Percentiles rank a stretch among this genome's conserved stretches.
Evolutionary conservation across 2,888 invertebrate species (phyloP).

Genomic region (Romanomermis culicivorax): DNA sequence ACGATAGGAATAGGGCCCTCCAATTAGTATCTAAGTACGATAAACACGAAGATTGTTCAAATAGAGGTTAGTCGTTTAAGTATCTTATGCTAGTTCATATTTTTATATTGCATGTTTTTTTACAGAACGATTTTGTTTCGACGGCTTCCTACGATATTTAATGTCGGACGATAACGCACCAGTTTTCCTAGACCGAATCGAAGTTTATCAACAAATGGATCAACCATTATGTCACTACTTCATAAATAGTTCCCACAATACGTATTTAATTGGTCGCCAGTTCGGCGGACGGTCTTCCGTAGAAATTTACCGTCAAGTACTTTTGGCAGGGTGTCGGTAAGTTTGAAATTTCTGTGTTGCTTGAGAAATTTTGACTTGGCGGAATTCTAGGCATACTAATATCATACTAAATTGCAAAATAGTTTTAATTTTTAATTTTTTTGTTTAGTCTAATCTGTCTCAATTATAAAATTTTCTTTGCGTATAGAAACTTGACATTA

Average conservation of each 20-base stretch:
- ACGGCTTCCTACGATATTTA: slow-evolving; percentile 86
- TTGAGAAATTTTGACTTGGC: background rate
- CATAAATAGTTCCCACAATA: slow-evolving; percentile 75
- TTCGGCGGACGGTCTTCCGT: slow-evolving; percentile 91
- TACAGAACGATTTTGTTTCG: slow-evolving; percentile 60
- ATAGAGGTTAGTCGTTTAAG: slow-evolving; percentile 40
- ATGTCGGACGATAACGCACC: slow-evolving; percentile 99
- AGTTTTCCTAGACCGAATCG: slow-evolving; percentile 88
- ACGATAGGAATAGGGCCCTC: slow-evolving; percentile 70
- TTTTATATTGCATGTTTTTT: background rate
- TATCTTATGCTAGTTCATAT: slow-evolving; percentile 6
- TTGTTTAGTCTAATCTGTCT: no score
- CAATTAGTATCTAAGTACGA: slow-evolving; percentile 88
- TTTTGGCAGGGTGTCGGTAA: slow-evolving; percentile 84
- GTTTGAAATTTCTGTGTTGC: slow-evolving; percentile 15
- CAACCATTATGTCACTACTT: slow-evolving; percentile 93
- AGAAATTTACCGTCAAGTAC: slow-evolving; percentile 92
- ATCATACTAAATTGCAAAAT: no score
- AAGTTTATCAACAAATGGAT: slow-evolving; percentile 78
- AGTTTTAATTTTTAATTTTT: background rate
- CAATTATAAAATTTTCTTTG: no score
- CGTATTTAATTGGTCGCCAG: slow-evolving; percentile 76
- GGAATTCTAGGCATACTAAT: no score
- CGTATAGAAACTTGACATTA: no score
- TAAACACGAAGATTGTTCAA: slow-evolving; percentile 50